Base-by-base conservation (phyloP, 2,797 vertebrate species). In the Clamator glandarius region DNA sequence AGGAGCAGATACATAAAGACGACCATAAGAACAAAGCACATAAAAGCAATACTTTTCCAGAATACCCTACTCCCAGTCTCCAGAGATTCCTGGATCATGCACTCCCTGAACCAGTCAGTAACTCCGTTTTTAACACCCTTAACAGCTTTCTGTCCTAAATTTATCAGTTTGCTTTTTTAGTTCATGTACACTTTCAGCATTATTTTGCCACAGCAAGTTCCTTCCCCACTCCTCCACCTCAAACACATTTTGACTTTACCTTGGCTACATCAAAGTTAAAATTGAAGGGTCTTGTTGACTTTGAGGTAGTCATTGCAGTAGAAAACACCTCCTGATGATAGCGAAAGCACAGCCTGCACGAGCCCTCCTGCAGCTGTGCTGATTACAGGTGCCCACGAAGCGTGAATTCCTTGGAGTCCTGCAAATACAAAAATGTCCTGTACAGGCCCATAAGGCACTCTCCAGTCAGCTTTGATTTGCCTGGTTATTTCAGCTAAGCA, bases 401-500 rank as follows among this genome's bases (percentile, higher is more conserved):
- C 84, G 84, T n/a, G 51, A 36, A 55, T 17, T 52, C 84, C 89
- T 87, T 10, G 1, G 35, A 93, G 79, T 41, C 64, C 64, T 80
- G 50, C 69, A 75, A 68, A 89, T 6, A 72, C 35, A 86, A 57
- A 76, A 66, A 50, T 1, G 52, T 50, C 93, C 91, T 13, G 6
- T 19, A 8, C 18, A 10, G 80, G 10, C 74, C 78, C 64, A 9
- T 2, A 10, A 90, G 67, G 62, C 83, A 39, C 52, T 86, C 92
- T 86, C 76, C 85, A 84, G 55, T 9, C 73, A 68, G 70, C 63
- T 80, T 63, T 41, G 87, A 84, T 73, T 50, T 23, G 51, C 90
- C 93, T 36, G 28, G 5, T 69, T 72, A 63, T 69, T 91, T 79
- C 77, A 78, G 80, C 83, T 5, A 55, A 91, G 83, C 90, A 84